phyloP scores from a whole-genome alignment of 2,888 invertebrate genomes.

The Smittia sp. region DNA sequence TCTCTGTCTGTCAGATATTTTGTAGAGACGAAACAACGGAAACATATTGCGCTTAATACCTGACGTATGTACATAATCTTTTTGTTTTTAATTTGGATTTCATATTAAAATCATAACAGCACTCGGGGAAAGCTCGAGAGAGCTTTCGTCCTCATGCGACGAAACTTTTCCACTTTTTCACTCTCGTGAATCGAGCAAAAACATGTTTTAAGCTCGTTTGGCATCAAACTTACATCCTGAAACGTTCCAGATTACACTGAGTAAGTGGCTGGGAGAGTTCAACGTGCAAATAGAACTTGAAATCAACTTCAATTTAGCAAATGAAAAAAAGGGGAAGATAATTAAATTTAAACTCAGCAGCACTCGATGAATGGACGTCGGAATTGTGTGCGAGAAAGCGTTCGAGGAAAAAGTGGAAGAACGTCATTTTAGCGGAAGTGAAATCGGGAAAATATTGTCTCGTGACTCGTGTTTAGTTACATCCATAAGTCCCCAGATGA shows the following conservation, averaged over 20 bases:
- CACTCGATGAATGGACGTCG: not conserved
- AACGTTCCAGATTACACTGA: not conserved
- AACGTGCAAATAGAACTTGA: not conserved
- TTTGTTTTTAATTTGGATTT: constrained; percentile 31
- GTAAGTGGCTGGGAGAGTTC: not conserved
- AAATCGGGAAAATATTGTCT: no score
- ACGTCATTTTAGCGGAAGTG: not conserved
- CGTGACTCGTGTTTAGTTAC: not conserved
- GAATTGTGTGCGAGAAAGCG: not conserved
- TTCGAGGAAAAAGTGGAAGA: not conserved
- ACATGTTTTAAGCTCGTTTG: not conserved
- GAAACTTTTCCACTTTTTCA: no score
- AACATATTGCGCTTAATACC: constrained; percentile 30
- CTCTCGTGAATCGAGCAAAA: not conserved
- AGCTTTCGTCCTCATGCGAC: no score
- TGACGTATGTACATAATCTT: constrained; percentile 22
- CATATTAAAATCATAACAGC: not conserved
- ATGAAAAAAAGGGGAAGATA: constrained; percentile 16
- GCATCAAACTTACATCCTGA: not conserved
- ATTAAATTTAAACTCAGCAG: constrained; percentile 23
- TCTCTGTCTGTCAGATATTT: not conserved
- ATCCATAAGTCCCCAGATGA: not conserved
- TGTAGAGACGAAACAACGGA: not conserved
- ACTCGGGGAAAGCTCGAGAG: not conserved
- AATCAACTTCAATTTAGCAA: constrained; percentile 24